Evolutionary conservation across 2,888 invertebrate genomes (phyloP).

Genomic region (Rhingia campestris): DNA sequence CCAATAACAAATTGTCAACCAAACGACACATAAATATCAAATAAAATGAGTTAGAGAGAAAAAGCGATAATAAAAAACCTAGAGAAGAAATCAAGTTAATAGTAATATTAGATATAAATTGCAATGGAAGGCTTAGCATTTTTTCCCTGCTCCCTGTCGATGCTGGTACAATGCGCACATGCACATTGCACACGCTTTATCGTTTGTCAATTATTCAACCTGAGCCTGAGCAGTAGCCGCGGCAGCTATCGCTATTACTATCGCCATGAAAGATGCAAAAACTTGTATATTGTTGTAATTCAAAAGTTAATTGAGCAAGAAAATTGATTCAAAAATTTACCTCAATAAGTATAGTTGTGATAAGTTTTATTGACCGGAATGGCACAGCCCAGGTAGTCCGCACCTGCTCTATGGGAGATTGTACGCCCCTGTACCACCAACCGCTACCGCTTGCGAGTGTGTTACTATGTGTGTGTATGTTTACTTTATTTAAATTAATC

Average conservation of each 20-base stretch:
- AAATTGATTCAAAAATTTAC: conserved; percentile 44
- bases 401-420: conserved; percentile 41
- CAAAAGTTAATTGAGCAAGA: conserved; percentile 65
- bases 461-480: conserved; percentile 2
- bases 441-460: conserved; percentile 2
- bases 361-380: conserved; percentile 55
- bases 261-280: conserved; percentile 40
- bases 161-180: conserved; percentile 1
- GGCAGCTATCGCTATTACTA: neutral
- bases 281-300: conserved; percentile 46
- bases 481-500: conserved; percentile 64
- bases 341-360: conserved; percentile 38
- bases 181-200: conserved; percentile 13
- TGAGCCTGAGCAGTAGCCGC: conserved; percentile 2
- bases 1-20: conserved; percentile 67
- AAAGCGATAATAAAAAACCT: conserved; percentile 31
- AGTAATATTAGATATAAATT: conserved; percentile 29
- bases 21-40: conserved; percentile 56
- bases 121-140: conserved; percentile 28
- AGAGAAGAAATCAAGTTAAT: conserved; percentile 40
- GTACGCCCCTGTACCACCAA: conserved; percentile 15
- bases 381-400: neutral
- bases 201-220: neutral
- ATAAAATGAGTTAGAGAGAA: conserved; percentile 41
- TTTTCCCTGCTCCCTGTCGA: conserved; percentile 5